Evolutionary conservation across 2,797 vertebrate genomes (phyloP).

Genomic region (Lerista edwardsae): DNA sequence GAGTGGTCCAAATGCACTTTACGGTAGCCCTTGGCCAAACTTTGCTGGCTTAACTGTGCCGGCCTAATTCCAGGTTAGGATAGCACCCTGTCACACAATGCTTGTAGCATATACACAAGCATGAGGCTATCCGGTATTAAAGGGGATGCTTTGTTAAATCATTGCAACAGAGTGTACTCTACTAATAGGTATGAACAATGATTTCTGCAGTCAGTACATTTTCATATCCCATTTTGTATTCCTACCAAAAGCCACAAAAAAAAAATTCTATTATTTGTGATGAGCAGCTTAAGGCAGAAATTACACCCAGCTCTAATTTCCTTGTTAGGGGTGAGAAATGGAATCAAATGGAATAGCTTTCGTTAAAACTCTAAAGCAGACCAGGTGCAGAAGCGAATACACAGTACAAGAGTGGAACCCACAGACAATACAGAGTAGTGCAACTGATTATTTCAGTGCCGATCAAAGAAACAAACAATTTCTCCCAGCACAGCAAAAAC

Average conservation of each 20-base stretch:
- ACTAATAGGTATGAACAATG: slow-evolving; percentile 20
- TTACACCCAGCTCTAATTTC: slow-evolving; percentile 7
- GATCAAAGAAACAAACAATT: background rate
- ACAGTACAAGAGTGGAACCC: slow-evolving; percentile 39
- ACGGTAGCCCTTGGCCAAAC: too few species aligned
- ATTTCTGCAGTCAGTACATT: slow-evolving; percentile 5
- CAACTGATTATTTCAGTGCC: slow-evolving; percentile 20
- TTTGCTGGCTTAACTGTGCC: too few species aligned
- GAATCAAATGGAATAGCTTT: background rate
- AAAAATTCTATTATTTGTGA: slow-evolving; percentile 16
- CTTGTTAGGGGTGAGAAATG: slow-evolving; percentile 12
- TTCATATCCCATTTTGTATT: slow-evolving; percentile 18
- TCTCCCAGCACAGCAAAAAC: background rate
- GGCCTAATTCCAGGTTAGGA: too few species aligned
- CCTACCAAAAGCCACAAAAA: background rate
- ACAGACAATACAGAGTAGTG: slow-evolving; percentile 45
- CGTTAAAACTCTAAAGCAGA: slow-evolving; percentile 23
- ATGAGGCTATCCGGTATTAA: background rate
- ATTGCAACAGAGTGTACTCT: background rate
- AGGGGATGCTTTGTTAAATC: slow-evolving; percentile 17
- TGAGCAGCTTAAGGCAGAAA: slow-evolving; percentile 26
- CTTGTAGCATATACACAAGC: background rate
- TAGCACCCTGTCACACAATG: too few species aligned
- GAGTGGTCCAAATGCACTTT: too few species aligned
- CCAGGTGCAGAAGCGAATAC: slow-evolving; percentile 14